A percentile compares a stretch with the other conserved stretches of the same genome.
phyloP scores from a whole-genome alignment of 2,113 vertebrate species.

The Isichthys henryi region DNA sequence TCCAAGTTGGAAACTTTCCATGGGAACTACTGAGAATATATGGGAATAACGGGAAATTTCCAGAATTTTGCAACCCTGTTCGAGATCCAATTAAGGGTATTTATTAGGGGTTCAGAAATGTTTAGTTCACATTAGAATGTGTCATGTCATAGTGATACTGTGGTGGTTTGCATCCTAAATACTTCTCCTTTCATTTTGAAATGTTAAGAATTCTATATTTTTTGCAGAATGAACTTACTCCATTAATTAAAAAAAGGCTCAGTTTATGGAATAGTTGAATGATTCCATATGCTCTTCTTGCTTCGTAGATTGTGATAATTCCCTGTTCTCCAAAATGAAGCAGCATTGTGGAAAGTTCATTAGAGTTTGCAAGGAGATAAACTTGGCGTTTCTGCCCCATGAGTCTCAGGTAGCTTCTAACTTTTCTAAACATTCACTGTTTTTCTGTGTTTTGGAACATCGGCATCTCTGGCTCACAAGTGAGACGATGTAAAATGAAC shows the following conservation, averaged over 20 bases:
- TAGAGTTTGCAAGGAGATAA: slow-evolving; percentile 86
- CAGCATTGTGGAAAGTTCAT: slow-evolving; percentile 76
- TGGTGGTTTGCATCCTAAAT: background rate
- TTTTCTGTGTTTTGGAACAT: background rate
- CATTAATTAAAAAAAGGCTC: too few species aligned
- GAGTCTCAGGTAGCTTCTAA: slow-evolving; percentile 76
- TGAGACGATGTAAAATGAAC: background rate
- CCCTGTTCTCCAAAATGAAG: slow-evolving; percentile 85
- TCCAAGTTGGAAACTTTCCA: background rate
- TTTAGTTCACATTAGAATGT: background rate
- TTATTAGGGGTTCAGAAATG: background rate
- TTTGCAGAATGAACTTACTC: background rate
- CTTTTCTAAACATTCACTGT: background rate
- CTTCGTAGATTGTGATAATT: slow-evolving; percentile 79
- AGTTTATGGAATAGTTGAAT: background rate
- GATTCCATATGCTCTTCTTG: background rate
- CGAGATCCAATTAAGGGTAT: background rate
- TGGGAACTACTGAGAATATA: background rate
- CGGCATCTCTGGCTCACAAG: background rate
- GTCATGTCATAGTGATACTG: background rate
- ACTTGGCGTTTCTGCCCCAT: slow-evolving; percentile 84
- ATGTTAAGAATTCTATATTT: background rate
- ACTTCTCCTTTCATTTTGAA: background rate
- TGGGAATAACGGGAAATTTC: background rate
- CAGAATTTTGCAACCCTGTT: background rate